phyloP scores from a whole-genome alignment of 2,888 invertebrate genomes.

The Leucophora obtusa region DNA sequence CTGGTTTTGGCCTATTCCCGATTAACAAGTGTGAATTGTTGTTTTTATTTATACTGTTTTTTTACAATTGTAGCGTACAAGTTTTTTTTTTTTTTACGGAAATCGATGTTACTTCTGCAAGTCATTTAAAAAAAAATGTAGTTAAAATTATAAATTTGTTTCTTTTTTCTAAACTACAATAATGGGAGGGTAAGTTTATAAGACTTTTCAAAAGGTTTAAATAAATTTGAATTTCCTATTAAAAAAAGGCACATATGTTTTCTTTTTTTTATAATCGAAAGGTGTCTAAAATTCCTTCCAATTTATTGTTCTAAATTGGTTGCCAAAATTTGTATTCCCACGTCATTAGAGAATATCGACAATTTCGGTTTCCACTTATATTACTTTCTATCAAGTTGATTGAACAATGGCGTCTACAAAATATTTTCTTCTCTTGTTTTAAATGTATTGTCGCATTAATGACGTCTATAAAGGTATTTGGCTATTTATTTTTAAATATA shows the following conservation, averaged over 20 bases:
- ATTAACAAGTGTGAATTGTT: slow-evolving; percentile 41
- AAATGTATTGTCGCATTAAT: slow-evolving; percentile 18
- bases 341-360: slow-evolving; percentile 8
- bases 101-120: slow-evolving; percentile 2
- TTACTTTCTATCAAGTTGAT: slow-evolving; percentile 22
- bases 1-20: neutral
- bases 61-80: neutral
- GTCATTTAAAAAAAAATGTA: neutral
- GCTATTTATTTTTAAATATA: slow-evolving; percentile 8
- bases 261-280: no score
- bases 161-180: no score
- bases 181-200: no score
- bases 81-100: slow-evolving; percentile 11
- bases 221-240: no score
- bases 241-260: no score
- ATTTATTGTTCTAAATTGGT: neutral
- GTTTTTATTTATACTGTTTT: neutral
- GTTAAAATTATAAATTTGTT: no score
- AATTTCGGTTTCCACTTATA: slow-evolving; percentile 4
- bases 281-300: neutral
- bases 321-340: slow-evolving; percentile 10
- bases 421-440: neutral
- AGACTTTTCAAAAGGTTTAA: no score
- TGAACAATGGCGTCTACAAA: slow-evolving; percentile 16
- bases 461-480: slow-evolving; percentile 24